Conservation (phyloP, 92 coral and sea anemone species). For the Epizoanthus fatuus region DNA sequence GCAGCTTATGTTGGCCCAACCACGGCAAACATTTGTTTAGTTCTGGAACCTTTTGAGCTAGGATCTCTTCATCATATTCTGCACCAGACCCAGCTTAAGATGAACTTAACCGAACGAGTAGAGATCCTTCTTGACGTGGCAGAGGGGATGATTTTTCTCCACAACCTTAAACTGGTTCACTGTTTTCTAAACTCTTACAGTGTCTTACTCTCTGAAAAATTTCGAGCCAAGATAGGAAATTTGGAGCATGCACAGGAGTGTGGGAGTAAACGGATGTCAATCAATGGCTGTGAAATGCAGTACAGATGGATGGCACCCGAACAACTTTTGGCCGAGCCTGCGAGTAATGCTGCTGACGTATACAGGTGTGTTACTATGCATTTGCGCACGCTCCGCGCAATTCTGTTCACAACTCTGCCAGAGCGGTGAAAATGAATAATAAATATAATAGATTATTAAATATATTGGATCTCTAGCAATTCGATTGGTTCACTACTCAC, state of each 20-base stretch:
- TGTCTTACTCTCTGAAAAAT: constrained; percentile 61
- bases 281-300: constrained; percentile 45
- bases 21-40: constrained; percentile 65
- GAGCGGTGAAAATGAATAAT: too few species aligned
- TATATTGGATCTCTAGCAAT: too few species aligned
- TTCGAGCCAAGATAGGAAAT: constrained; percentile 77
- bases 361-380: constrained; percentile 66
- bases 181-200: constrained; percentile 87
- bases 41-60: constrained; percentile 82
- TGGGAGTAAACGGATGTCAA: constrained; percentile 20
- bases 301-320: constrained; percentile 88
- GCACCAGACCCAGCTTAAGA: constrained; percentile 64
- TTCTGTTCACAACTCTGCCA: background rate
- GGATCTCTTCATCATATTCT: constrained; percentile 77
- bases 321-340: constrained; percentile 68
- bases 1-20: constrained; percentile 82
- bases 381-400: background rate
- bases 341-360: constrained; percentile 65
- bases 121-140: constrained; percentile 75
- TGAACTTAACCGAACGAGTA: constrained; percentile 69
- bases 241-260: constrained; percentile 74
- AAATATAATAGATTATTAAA: too few species aligned
- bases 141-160: constrained; percentile 84
- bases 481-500: too few species aligned
- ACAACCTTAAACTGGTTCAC: constrained; percentile 73